phyloP scores from a whole-genome alignment of 1,140 invertebrate genomes.

The Gonioctena quinquepunctata region DNA sequence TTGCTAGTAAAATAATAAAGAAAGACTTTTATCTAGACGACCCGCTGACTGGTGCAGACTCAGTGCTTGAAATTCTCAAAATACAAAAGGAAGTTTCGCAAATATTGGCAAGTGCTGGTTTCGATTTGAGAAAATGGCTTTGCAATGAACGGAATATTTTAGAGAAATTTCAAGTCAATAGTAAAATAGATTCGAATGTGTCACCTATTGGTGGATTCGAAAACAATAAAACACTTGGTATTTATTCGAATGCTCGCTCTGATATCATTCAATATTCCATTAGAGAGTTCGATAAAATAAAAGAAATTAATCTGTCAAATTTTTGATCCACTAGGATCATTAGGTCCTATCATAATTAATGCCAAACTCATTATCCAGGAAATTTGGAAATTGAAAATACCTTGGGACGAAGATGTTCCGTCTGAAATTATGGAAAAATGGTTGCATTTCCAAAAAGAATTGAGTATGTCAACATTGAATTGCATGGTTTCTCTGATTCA shows the following conservation, averaged over 20 bases:
- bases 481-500: slow-evolving; percentile 54
- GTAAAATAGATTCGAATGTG: not conserved
- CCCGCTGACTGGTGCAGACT: slow-evolving; percentile 48
- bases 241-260: slow-evolving; percentile 24
- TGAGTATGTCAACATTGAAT: slow-evolving; percentile 22
- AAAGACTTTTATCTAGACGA: slow-evolving; percentile 57
- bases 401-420: slow-evolving; percentile 30
- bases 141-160: not conserved
- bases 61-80: slow-evolving; percentile 26
- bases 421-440: slow-evolving; percentile 19
- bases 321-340: slow-evolving; percentile 11
- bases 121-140: slow-evolving; percentile 2
- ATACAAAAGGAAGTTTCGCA: not conserved
- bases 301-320: not conserved
- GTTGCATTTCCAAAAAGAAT: slow-evolving; percentile 1
- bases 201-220: not conserved
- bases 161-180: not conserved
- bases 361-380: slow-evolving; percentile 15
- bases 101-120: not conserved
- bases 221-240: slow-evolving; percentile 23
- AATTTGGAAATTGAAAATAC: slow-evolving; percentile 14
- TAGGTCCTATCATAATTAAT: not conserved
- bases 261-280: slow-evolving; percentile 25
- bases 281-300: slow-evolving; percentile 18
- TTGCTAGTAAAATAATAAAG: slow-evolving; percentile 37